Evolutionary conservation across 2,888 invertebrate species (phyloP).

Genomic region (Xestobium rufovillosum): DNA sequence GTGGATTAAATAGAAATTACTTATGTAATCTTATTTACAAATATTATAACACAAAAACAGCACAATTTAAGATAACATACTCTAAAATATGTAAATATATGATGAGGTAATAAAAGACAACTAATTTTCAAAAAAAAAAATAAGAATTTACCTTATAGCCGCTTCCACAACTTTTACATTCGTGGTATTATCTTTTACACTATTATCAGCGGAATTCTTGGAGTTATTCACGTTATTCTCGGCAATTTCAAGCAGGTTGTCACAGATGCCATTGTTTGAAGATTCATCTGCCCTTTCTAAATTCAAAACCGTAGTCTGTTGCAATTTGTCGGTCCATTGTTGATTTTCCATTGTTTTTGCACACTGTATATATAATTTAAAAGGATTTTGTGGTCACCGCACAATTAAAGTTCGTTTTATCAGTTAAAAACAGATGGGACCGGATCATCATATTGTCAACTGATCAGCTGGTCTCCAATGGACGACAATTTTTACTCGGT

Average conservation of each 20-base stretch:
- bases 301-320: slow-evolving; percentile 35
- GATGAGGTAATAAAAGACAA: too few relatives aligned
- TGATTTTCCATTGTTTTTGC: slow-evolving; percentile 28
- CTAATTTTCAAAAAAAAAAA: slow-evolving; percentile 7
- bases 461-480: slow-evolving; percentile 43
- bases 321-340: slow-evolving; percentile 37
- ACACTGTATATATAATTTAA: slow-evolving; percentile 23
- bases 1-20: too few relatives aligned
- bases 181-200: not conserved
- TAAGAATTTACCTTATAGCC: slow-evolving; percentile 37
- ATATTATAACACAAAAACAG: too few relatives aligned
- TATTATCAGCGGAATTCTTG: not conserved
- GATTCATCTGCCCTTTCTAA: slow-evolving; percentile 34
- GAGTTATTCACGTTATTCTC: slow-evolving; percentile 16
- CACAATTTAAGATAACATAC: too few relatives aligned
- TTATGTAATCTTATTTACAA: too few relatives aligned
- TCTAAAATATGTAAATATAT: too few relatives aligned
- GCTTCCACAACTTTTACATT: slow-evolving; percentile 28
- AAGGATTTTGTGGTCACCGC: slow-evolving; percentile 26
- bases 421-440: slow-evolving; percentile 31
- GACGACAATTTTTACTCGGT: too few relatives aligned
- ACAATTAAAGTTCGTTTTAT: slow-evolving; percentile 34
- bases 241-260: slow-evolving; percentile 21
- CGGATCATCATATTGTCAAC: slow-evolving; percentile 43
- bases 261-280: slow-evolving; percentile 35